Evolutionary conservation across 2,888 invertebrate genomes (phyloP), one percentile per base, ranked within the genome.

Genomic region (Drosophila algonquin): DNA sequence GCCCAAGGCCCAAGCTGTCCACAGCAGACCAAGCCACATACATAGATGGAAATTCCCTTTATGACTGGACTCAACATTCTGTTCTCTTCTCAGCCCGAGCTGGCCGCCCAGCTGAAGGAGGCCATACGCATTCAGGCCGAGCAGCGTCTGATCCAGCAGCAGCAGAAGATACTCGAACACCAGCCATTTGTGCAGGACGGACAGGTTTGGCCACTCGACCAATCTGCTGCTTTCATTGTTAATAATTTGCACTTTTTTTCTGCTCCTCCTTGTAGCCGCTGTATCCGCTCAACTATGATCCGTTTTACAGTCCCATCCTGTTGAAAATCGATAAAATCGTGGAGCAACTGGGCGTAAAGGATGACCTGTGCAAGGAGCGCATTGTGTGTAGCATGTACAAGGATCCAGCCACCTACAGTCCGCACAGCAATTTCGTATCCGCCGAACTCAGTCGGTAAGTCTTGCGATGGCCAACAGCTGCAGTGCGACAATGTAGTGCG

Each of bases 391-490:
- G 95, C 75, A 95, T 97, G 93, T 97, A 97, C 93, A 96, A 95
- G 87, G 96, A 96, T 90, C 97, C 97, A 0, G 93, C 94, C 75
- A 95, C 95, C 81, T 97, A 96, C 87, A 95, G 96, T 70, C 97
- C 97, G 0, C 96, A 96, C 90, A 97, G 97, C 90, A 97, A 97
- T 92, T 94, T 97, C 70, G 94, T 97, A 59, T 97, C 97, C 18
- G 96, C 96, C 48, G 97, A 97, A 91, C 93, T 97, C 52, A 97
- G 97, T 94, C 96, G 97, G 97, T 97, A 92, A 94, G 95, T 93
- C 51, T 9, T 12, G 2, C 12, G 40, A 40, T 7, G 14, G 2
- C 40, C 27, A 7, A 18, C 3, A 7, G 21, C 21, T 21, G 21
- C 21, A 21, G 14, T 30, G 30, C 8, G 8, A 27, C 27, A 27